These are phyloP conservation scores for Anthrax anthrax DNA, from an alignment of 2,888 invertebrate species.

Conservation along the genomic window DNA sequence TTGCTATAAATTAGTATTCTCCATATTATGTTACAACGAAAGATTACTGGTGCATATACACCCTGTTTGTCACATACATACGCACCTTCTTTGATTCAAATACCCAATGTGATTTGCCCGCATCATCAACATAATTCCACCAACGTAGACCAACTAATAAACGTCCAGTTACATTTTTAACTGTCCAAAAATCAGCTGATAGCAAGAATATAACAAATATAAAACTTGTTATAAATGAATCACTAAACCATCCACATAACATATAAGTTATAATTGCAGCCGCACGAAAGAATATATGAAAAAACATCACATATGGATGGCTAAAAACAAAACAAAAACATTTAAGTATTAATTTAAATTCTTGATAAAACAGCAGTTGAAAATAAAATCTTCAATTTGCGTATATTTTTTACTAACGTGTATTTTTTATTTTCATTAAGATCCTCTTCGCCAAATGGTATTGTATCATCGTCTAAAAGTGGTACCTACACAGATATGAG, in stretches of 20 bases:
- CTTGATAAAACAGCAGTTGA: conserved; percentile 5
- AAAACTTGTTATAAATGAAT: conserved; percentile 92
- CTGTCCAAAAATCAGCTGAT: conserved; percentile 98
- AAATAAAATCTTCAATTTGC: conserved; percentile 4
- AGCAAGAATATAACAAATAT: conserved; percentile 77
- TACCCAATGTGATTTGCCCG: conserved; percentile 95
- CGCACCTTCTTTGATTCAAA: conserved; percentile 59
- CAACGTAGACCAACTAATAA: conserved; percentile 90
- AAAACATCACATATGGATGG: conserved; percentile 84
- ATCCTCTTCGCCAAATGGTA: conserved; percentile 77
- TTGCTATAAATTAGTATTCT: too few species aligned
- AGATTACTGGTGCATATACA: too few species aligned
- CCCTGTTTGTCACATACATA: too few species aligned
- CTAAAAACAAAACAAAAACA: conserved; percentile 38
- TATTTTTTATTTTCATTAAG: conserved; percentile 22
- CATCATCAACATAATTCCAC: conserved; percentile 99
- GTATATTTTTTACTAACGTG: conserved; percentile 24
- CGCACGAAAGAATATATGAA: conserved; percentile 78
- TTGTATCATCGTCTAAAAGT: conserved; percentile 70
- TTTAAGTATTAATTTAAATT: conserved; percentile 1
- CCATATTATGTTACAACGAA: too few species aligned
- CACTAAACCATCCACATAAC: conserved; percentile 77
- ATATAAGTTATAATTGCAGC: conserved; percentile 76
- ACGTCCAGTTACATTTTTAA: conserved; percentile 75
- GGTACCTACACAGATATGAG: conserved; percentile 54